Evolutionary conservation across 2,888 invertebrate species (phyloP).

Genomic region (Laspeyria flexula): DNA sequence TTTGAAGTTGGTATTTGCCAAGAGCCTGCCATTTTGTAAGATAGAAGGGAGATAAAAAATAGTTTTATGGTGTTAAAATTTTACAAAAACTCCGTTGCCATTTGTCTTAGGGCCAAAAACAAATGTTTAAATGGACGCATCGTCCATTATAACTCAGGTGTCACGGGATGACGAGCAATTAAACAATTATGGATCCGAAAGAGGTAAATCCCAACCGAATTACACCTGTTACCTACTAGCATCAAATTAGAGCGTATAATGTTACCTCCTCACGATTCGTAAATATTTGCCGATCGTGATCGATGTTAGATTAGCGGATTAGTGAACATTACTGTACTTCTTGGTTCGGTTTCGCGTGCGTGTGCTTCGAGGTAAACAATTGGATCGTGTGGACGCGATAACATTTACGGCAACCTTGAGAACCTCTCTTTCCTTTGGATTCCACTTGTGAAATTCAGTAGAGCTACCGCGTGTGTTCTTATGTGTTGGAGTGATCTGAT

Average conservation of each 20-base stretch:
- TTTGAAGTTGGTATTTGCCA: conserved; percentile 80
- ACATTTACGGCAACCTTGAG: conserved; percentile 80
- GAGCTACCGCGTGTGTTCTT: conserved; percentile 48
- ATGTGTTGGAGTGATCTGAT: conserved; percentile 48
- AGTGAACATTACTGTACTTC: conserved; percentile 50
- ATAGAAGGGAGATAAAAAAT: conserved; percentile 86
- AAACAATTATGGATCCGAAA: conserved; percentile 96
- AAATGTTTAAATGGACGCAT: conserved; percentile 95
- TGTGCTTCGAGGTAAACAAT: conserved; percentile 78
- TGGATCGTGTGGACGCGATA: conserved; percentile 76
- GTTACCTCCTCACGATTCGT: conserved; percentile 75
- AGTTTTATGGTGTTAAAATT: conserved; percentile 86
- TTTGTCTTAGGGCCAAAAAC: conserved; percentile 82
- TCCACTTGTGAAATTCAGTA: conserved; percentile 52
- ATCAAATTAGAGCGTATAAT: conserved; percentile 83
- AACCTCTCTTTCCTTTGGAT: conserved; percentile 58
- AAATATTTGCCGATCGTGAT: conserved; percentile 72
- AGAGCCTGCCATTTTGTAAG: conserved; percentile 86
- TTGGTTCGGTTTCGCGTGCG: conserved; percentile 58
- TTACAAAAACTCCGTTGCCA: conserved; percentile 80
- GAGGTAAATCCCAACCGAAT: conserved; percentile 90
- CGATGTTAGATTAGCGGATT: conserved; percentile 52
- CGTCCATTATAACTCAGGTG: conserved; percentile 99
- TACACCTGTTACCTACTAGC: conserved; percentile 85
- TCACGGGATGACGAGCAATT: conserved; percentile 98